Evolutionary conservation across 2,113 vertebrate genomes (phyloP).

Genomic region (Acanthochromis polyacanthus): DNA sequence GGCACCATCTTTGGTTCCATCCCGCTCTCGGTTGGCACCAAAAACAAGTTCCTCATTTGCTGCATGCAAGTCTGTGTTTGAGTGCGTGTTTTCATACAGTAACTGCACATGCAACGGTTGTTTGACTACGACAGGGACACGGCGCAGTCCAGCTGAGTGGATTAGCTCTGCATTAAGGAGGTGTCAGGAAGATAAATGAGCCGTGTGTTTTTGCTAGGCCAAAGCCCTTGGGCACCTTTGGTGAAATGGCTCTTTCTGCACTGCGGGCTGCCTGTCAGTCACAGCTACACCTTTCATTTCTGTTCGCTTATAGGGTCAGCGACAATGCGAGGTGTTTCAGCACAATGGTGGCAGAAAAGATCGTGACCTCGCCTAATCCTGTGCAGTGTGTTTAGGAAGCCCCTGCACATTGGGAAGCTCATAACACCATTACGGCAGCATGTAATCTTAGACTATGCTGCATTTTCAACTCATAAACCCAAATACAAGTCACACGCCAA

Average conservation of each 20-base stretch:
- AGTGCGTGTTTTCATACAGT: background rate
- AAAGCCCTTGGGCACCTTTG: constrained; percentile 58
- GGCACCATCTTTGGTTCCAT: constrained; percentile 43
- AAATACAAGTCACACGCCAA: background rate
- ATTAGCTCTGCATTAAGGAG: constrained; percentile 77
- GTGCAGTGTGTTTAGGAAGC: background rate
- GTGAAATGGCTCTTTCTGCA: constrained; percentile 67
- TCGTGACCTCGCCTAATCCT: background rate
- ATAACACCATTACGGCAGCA: background rate
- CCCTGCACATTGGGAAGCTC: background rate
- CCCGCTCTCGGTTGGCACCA: background rate
- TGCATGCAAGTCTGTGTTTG: background rate
- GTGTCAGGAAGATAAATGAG: constrained; percentile 83
- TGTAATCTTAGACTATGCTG: background rate
- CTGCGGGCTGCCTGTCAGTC: constrained; percentile 72
- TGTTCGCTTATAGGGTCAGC: constrained; percentile 41
- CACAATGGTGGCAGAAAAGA: constrained; percentile 12
- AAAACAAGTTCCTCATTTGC: background rate
- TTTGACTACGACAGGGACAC: constrained; percentile 8
- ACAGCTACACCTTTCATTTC: constrained; percentile 54
- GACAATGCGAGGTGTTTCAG: constrained; percentile 49
- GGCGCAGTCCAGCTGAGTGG: constrained; percentile 65
- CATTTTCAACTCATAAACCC: constrained; percentile 2
- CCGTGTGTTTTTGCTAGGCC: constrained; percentile 50
- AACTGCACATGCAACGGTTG: background rate